Percentiles rank a stretch among this genome's conserved stretches.
Conservation (phyloP, 2,113 vertebrate genomes). For the Bos indicus region DNA sequence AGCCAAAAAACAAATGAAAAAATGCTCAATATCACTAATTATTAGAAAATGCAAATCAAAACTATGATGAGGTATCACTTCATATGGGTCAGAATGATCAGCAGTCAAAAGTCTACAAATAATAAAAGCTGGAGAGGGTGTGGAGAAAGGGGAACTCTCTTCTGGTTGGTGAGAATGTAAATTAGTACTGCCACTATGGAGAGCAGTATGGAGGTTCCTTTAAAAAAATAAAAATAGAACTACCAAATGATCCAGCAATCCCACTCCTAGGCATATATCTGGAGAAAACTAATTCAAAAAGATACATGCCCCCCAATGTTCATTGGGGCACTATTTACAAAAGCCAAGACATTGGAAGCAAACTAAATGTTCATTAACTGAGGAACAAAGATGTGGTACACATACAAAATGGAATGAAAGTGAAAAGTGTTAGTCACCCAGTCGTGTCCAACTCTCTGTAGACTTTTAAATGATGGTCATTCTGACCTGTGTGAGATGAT, state of each 20-base stretch:
- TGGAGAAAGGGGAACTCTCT: neutral
- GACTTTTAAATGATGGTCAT: neutral
- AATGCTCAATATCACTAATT: neutral
- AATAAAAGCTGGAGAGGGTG: neutral
- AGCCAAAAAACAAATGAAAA: neutral
- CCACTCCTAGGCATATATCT: neutral
- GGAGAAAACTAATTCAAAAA: neutral
- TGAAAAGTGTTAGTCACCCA: neutral
- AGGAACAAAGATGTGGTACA: neutral
- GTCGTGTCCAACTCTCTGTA: neutral
- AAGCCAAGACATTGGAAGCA: neutral
- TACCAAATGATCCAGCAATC: neutral
- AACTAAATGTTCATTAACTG: neutral
- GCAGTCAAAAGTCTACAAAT: neutral
- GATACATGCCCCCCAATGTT: neutral
- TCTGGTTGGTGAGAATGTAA: neutral
- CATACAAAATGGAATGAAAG: neutral
- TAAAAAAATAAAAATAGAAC: neutral
- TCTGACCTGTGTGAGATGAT: neutral
- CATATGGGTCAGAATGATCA: neutral
- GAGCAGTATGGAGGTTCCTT: neutral
- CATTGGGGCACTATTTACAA: neutral
- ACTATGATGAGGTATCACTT: neutral
- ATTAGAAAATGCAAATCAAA: neutral
- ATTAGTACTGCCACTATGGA: neutral